phyloP scores from a whole-genome alignment of 2,113 vertebrate genomes.

The Brachypteracias leptosomus region DNA sequence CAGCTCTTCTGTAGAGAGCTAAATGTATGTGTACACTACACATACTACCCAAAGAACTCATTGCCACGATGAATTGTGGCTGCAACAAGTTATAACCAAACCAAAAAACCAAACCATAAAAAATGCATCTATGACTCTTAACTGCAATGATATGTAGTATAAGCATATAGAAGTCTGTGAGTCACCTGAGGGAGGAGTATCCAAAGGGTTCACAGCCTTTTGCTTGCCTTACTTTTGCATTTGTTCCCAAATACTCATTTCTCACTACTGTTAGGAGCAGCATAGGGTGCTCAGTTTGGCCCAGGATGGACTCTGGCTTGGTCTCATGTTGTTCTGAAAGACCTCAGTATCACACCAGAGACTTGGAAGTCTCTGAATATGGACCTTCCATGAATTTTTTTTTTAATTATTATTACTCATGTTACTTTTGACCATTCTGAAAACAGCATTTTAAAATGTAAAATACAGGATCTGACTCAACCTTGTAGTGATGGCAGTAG shows the following conservation, averaged over 20 bases:
- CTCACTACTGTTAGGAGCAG: not conserved
- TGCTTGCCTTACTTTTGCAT: not conserved
- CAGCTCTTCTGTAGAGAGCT: not conserved
- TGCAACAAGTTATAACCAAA: not conserved
- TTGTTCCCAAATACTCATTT: not conserved
- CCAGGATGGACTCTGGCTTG: not conserved
- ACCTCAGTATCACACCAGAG: not conserved
- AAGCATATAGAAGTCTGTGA: not conserved
- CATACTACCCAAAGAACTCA: not conserved
- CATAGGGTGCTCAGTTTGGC: accelerated
- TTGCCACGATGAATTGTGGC: not conserved
- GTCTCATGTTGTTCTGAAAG: not conserved
- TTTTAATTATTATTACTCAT: not conserved
- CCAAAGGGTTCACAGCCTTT: not conserved
- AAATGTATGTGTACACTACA: accelerated
- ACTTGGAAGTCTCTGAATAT: not conserved
- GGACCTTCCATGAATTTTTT: not conserved
- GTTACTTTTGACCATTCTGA: not conserved
- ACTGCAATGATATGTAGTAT: not conserved
- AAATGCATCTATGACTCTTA: not conserved
- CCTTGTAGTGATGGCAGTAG: not conserved
- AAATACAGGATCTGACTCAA: not conserved
- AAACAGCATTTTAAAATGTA: not conserved
- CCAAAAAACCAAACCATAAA: not conserved
- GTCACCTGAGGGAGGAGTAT: not conserved